Percentiles rank a stretch among this genome's conserved stretches.
phyloP scores from a whole-genome alignment of 92 coral and sea anemone species.

The Chrysogorgia sp. region DNA sequence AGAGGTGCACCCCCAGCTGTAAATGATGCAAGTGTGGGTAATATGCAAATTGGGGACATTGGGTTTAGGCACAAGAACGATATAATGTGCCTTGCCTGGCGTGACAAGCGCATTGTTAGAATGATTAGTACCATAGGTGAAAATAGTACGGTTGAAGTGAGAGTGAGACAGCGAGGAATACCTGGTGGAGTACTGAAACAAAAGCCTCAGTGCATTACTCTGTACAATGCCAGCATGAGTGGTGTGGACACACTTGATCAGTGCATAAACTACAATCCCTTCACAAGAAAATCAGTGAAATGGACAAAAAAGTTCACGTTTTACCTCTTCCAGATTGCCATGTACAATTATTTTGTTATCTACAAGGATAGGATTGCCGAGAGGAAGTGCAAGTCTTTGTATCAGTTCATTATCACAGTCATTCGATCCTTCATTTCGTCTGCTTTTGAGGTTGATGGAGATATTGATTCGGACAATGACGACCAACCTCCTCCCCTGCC shows the following conservation, averaged over 20 bases:
- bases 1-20: constrained; percentile 11
- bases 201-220: constrained; percentile 46
- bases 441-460: neutral
- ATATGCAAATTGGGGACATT: too few relatives aligned
- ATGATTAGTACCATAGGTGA: constrained; percentile 30
- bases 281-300: constrained; percentile 31
- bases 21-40: neutral
- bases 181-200: constrained; percentile 1
- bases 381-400: constrained; percentile 29
- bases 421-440: constrained; percentile 13
- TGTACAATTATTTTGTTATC: constrained; percentile 40
- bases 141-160: constrained; percentile 7
- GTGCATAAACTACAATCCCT: constrained; percentile 23
- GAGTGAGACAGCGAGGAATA: constrained; percentile 1
- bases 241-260: constrained; percentile 57
- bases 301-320: constrained; percentile 37
- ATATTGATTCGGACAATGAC: constrained; percentile 20
- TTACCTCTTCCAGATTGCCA: constrained; percentile 47
- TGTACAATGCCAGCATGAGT: constrained; percentile 57
- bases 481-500: neutral
- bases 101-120: constrained; percentile 22
- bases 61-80: constrained; percentile 11
- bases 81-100: constrained; percentile 41
- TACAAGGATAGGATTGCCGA: constrained; percentile 38
- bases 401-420: constrained; percentile 18